Evolutionary conservation across 2,113 vertebrate genomes (phyloP), one percentile per base, ranked within the genome.

Genomic region (Sturnira hondurensis): DNA sequence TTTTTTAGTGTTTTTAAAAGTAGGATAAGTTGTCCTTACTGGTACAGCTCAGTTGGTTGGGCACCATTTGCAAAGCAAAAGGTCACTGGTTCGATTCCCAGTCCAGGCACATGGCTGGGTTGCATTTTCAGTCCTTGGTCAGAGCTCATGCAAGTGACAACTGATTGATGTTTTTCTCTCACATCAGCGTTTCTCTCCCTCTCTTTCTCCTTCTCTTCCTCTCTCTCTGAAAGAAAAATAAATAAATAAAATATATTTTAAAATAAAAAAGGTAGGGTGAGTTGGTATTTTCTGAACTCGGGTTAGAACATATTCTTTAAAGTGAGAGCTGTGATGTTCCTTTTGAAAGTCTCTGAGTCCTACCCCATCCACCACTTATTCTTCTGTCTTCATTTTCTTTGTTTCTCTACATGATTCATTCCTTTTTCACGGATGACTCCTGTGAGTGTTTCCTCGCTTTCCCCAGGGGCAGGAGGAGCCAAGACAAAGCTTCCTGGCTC

Each of bases 391-490:
- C 43, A 56, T 45, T 97, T 96, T 97, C 89, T 94, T 84, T 95
- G 45, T 94, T 97, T 97, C 94, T 96, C 93, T 70, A 1, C 93
- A 13, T 52, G 58, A 70, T 89, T 93, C 83, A 47, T 97, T 89
- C 96, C 50, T 97, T 97, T 97, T 96, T 97, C 77, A 93, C 95
- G 96, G 95, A 86, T 93, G 97, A 94, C 94, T 98, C 98, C 95
- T 97, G 89, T 92, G n/a, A 89, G n/a, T 93, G 65, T 98, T 96
- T 92, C 43, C 71, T 97, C 92, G 77, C 94, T 86, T 97, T 97
- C 56, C 70, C 33, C 86, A 83, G 61, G 97, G 61, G 95, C 81
- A 94, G 91, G 96, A 98, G 97, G 95, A 96, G 74, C 97, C 96
- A 96, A 91, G 96, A 54, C 50, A 91, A 83, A 89, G 20, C 28